These are phyloP conservation scores for Mirounga angustirostris DNA, from an alignment of 2,113 vertebrate genomes.

Conservation along the genomic window DNA sequence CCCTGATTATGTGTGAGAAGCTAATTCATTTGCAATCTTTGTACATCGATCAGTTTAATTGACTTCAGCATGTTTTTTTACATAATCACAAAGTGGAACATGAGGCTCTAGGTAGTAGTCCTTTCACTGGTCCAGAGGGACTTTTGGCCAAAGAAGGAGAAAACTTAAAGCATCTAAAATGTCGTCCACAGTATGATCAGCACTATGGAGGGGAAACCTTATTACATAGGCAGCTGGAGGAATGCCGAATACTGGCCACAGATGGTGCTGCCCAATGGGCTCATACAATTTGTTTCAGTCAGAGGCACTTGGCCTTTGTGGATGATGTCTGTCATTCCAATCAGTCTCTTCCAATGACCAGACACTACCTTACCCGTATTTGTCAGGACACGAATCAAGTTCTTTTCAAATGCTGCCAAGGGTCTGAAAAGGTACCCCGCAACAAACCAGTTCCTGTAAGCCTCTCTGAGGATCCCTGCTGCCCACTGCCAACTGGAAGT, in stretches of 20 bases:
- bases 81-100: slow-evolving; percentile 95
- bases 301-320: slow-evolving; percentile 94
- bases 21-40: slow-evolving; percentile 97
- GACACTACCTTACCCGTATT: slow-evolving; percentile 95
- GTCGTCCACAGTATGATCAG: slow-evolving; percentile 93
- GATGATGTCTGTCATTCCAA: slow-evolving; percentile 94
- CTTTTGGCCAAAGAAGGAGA: slow-evolving; percentile 94
- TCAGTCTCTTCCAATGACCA: slow-evolving; percentile 94
- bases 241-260: slow-evolving; percentile 93
- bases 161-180: slow-evolving; percentile 94
- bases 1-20: slow-evolving; percentile 96
- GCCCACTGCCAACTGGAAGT: slow-evolving; percentile 89
- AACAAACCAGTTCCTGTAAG: slow-evolving; percentile 93
- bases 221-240: slow-evolving; percentile 94
- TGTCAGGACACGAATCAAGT: slow-evolving; percentile 96
- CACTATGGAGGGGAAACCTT: slow-evolving; percentile 96
- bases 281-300: slow-evolving; percentile 90
- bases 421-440: slow-evolving; percentile 94
- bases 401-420: slow-evolving; percentile 94
- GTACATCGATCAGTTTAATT: slow-evolving; percentile 98
- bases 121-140: slow-evolving; percentile 94
- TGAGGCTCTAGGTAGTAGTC: slow-evolving; percentile 93
- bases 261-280: slow-evolving; percentile 91
- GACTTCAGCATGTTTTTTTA: slow-evolving; percentile 93
- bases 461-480: slow-evolving; percentile 94